Base-by-base conservation (phyloP, 2,888 invertebrate genomes). In the Tipula lateralis region DNA sequence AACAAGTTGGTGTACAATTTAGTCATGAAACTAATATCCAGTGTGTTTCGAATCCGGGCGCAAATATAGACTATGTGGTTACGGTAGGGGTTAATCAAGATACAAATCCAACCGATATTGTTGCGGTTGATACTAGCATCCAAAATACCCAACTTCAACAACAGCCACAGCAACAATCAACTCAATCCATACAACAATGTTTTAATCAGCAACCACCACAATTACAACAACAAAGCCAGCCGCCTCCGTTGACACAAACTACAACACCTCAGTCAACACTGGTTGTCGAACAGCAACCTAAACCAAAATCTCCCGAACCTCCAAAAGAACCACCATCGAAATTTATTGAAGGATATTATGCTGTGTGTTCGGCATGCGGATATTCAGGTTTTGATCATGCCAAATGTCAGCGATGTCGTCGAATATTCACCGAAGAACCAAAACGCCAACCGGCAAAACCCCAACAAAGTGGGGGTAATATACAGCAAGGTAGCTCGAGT, bases 281-380 rank as follows among this genome's bases (percentile, higher is more conserved):
- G 4, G 19, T 85, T 12, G 81, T 85, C 30, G 84, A 85, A 85
- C 29, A 24, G 16, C 39, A 29, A 19, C 19, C 30, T 7, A 84
- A 84, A 82, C 29, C 34, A 84, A 84, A 80, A 83, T 84, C 19
- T 29, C 85, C 89, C 87, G 91, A 91, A 9, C 90, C 91, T n/a
- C 90, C 91, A 82, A 92, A 93, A 2, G 93, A 93, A 85, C 92
- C 92, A 1, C 92, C 92, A 34, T 93, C 94, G 3, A 93, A 93
- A 87, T 92, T 91, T 86, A 92, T 95, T 34, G 93, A 93, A 44
- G 96, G 96, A 84, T 94, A 93, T 91, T 90, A 94, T 86, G 96
- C 96, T 6, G 92, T 97, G 1, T 97, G 97, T 89, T 93, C 93
- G 86, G 92, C 92, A 86, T 97, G 97, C 89, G 97, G 97, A 19